Evolutionary conservation across 2,113 vertebrate genomes (phyloP).

Genomic region (Columba livia): DNA sequence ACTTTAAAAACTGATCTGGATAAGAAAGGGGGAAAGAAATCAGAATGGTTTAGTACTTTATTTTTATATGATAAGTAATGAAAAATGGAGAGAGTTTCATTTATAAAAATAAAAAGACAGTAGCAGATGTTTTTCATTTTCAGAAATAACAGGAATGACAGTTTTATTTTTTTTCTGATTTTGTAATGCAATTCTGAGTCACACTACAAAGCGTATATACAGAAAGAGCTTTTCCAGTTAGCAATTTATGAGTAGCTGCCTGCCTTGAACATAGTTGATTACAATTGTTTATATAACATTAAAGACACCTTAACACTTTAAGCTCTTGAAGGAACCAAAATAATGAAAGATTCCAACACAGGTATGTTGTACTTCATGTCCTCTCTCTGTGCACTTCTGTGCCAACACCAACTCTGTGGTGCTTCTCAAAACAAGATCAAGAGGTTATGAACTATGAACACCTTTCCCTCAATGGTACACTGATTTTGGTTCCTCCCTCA

Average conservation of each 20-base stretch:
- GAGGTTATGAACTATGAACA: neutral
- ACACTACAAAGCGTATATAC: neutral
- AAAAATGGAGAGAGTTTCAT: neutral
- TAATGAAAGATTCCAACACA: neutral
- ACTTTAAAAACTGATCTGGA: neutral
- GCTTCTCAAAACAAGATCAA: neutral
- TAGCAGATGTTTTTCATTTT: constrained; percentile 10
- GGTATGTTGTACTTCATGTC: neutral
- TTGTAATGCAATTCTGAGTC: neutral
- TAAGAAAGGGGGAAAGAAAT: neutral
- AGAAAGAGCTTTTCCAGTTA: neutral
- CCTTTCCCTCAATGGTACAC: neutral
- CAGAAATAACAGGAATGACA: neutral
- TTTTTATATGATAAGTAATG: neutral
- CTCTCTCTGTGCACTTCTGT: neutral
- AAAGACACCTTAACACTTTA: neutral
- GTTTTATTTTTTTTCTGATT: neutral
- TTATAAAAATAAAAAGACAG: neutral
- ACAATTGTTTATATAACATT: neutral
- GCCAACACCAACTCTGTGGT: fast-evolving
- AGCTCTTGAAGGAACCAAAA: neutral
- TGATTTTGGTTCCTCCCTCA: neutral
- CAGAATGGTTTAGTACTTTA: neutral
- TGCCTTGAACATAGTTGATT: neutral
- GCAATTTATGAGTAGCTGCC: neutral